phyloP scores from a whole-genome alignment of 2,888 invertebrate species.

The Diarsia dahlii region DNA sequence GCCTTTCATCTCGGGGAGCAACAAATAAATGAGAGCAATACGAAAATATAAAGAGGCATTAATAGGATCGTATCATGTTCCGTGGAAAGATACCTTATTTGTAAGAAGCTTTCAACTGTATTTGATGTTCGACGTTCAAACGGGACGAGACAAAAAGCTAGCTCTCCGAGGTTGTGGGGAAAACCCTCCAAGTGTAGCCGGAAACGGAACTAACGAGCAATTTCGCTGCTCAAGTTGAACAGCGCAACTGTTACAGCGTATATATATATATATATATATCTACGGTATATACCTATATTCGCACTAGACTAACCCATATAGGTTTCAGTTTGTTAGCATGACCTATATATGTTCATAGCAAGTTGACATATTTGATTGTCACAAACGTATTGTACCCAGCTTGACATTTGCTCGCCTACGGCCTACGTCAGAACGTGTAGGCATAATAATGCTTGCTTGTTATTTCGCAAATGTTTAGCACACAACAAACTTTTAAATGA shows the following conservation, averaged over 20 bases:
- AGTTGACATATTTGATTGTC: slow-evolving; percentile 45
- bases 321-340: slow-evolving; percentile 40
- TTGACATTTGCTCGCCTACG: slow-evolving; percentile 16
- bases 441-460: slow-evolving; percentile 10
- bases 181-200: slow-evolving; percentile 71
- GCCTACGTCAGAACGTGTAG: slow-evolving; percentile 10
- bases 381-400: slow-evolving; percentile 21
- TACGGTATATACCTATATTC: background rate
- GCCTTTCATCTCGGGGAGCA: slow-evolving; percentile 39
- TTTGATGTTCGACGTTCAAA: slow-evolving; percentile 50
- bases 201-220: slow-evolving; percentile 81
- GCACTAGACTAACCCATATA: slow-evolving; percentile 30
- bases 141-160: slow-evolving; percentile 50
- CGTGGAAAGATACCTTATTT: slow-evolving; percentile 21
- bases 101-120: slow-evolving; percentile 34
- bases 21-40: slow-evolving; percentile 37
- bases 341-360: slow-evolving; percentile 42
- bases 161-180: slow-evolving; percentile 34
- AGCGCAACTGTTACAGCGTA: slow-evolving; percentile 64
- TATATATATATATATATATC: slow-evolving; percentile 8
- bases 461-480: slow-evolving; percentile 8
- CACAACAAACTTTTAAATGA: background rate
- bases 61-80: slow-evolving; percentile 18
- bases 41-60: slow-evolving; percentile 37
- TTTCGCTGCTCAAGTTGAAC: slow-evolving; percentile 71